These are phyloP conservation scores for Sesamia nonagrioides DNA, from an alignment of 1,140 invertebrate species.

Conservation along the genomic window DNA sequence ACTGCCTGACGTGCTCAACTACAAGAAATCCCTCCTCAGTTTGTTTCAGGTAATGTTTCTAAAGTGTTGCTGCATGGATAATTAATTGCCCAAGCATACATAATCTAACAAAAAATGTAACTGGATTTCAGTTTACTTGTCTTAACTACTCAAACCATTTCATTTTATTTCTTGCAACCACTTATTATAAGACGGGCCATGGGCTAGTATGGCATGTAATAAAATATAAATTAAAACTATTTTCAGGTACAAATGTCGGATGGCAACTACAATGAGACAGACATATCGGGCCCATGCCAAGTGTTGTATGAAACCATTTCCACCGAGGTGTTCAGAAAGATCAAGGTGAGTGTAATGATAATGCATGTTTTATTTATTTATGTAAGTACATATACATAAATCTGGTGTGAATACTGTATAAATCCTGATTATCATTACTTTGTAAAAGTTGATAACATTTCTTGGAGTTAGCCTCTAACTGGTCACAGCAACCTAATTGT, in stretches of 20 bases:
- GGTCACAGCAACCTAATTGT: too few species aligned
- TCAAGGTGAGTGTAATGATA: slow-evolving; percentile 62
- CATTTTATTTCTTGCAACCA: too few species aligned
- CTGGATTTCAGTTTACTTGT: too few species aligned
- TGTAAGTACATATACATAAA: too few species aligned
- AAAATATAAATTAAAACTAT: slow-evolving; percentile 9
- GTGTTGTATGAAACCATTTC: slow-evolving; percentile 70
- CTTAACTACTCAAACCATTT: too few species aligned
- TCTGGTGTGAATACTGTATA: too few species aligned
- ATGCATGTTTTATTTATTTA: background rate
- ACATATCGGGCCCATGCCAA: slow-evolving; percentile 68
- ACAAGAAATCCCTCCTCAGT: slow-evolving; percentile 72
- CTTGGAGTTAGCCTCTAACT: too few species aligned
- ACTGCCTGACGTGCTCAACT: slow-evolving; percentile 68
- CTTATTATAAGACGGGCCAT: background rate
- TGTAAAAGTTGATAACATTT: too few species aligned
- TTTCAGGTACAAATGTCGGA: slow-evolving; percentile 70
- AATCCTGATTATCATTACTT: too few species aligned
- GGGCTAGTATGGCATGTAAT: background rate
- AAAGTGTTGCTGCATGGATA: too few species aligned
- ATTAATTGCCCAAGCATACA: too few species aligned
- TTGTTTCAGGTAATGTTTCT: slow-evolving; percentile 71
- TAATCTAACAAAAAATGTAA: too few species aligned
- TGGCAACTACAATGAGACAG: slow-evolving; percentile 73
- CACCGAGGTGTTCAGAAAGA: slow-evolving; percentile 65